Evolutionary conservation across 1,140 invertebrate genomes (phyloP).

Genomic region (Carposina sasakii): DNA sequence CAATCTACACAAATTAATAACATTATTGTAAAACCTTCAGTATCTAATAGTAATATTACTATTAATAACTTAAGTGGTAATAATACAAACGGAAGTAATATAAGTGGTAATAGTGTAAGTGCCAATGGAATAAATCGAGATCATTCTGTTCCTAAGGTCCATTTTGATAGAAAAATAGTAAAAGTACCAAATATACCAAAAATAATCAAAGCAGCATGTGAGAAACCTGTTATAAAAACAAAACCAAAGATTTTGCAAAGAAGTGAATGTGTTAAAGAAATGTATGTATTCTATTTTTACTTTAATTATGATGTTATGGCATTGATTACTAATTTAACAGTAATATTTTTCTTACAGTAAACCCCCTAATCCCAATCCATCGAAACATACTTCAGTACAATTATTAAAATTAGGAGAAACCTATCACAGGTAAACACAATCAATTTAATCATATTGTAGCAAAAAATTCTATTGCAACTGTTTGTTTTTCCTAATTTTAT

Average conservation of each 20-base stretch:
- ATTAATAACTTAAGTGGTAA: too few species aligned
- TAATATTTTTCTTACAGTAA: slow-evolving; percentile 12
- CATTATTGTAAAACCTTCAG: slow-evolving; percentile 43
- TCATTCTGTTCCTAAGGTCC: slow-evolving; percentile 40
- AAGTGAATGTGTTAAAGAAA: slow-evolving; percentile 23
- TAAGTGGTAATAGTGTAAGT: too few species aligned
- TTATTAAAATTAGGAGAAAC: slow-evolving; percentile 59
- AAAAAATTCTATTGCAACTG: too few species aligned
- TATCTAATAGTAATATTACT: slow-evolving; percentile 15
- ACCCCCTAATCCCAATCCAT: slow-evolving; percentile 21
- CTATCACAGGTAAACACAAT: slow-evolving; percentile 63
- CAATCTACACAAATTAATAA: slow-evolving; percentile 29
- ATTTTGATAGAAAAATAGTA: slow-evolving; percentile 56
- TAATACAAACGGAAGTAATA: too few species aligned
- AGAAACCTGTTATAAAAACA: slow-evolving; percentile 56
- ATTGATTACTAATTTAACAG: background rate
- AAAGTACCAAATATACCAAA: slow-evolving; percentile 43
- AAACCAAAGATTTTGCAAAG: slow-evolving; percentile 59
- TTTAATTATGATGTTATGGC: slow-evolving; percentile 1
- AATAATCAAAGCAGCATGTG: slow-evolving; percentile 25
- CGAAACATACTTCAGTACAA: slow-evolving; percentile 57
- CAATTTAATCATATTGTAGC: too few species aligned
- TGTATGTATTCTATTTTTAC: slow-evolving; percentile 5
- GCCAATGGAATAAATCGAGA: background rate
- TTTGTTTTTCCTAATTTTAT: background rate